Evolutionary conservation across 2,888 invertebrate species (phyloP).

Genomic region (Drosophila mimica): DNA sequence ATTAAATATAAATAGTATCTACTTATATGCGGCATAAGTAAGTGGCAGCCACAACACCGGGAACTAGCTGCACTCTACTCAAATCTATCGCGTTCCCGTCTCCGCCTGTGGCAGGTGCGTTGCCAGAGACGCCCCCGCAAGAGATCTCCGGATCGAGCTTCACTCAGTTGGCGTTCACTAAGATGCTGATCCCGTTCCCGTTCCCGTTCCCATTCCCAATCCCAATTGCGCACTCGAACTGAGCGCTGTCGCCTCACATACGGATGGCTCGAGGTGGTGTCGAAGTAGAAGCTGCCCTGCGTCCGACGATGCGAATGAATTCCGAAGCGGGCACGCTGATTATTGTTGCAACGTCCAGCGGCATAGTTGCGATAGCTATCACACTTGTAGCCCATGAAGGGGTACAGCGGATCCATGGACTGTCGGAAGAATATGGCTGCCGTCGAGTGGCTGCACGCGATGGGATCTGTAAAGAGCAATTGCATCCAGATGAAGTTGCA

Average conservation of each 20-base stretch:
- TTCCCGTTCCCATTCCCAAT: conserved; percentile 10
- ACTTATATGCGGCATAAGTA: not conserved
- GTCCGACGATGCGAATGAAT: conserved; percentile 78
- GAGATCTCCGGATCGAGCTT: not conserved
- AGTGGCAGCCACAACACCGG: conserved; percentile 13
- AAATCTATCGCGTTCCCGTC: conserved; percentile 5
- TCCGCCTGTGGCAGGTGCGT: conserved; percentile 31
- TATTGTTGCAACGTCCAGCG: conserved; percentile 71
- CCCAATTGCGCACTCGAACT: not conserved
- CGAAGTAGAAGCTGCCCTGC: conserved; percentile 81
- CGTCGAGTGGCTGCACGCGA: conserved; percentile 83
- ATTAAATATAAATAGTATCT: not conserved
- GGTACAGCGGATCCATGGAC: conserved; percentile 82
- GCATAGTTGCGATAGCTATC: conserved; percentile 72
- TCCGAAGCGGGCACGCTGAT: conserved; percentile 80
- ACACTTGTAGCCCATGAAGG: conserved; percentile 82
- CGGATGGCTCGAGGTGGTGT: conserved; percentile 69
- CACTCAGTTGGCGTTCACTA: conserved; percentile 8
- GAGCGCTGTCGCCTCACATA: conserved; percentile 62
- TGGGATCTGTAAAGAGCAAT: conserved; percentile 73
- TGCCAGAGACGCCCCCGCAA: conserved; percentile 36
- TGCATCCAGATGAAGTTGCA: not conserved
- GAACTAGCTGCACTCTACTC: conserved; percentile 31
- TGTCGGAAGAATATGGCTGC: conserved; percentile 83
- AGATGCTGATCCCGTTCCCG: not conserved